A percentile compares a stretch with the other conserved stretches of the same genome.
These are phyloP conservation scores for Leptinotarsa tumamoca DNA, from an alignment of 2,888 invertebrate genomes.

Conservation along the genomic window DNA sequence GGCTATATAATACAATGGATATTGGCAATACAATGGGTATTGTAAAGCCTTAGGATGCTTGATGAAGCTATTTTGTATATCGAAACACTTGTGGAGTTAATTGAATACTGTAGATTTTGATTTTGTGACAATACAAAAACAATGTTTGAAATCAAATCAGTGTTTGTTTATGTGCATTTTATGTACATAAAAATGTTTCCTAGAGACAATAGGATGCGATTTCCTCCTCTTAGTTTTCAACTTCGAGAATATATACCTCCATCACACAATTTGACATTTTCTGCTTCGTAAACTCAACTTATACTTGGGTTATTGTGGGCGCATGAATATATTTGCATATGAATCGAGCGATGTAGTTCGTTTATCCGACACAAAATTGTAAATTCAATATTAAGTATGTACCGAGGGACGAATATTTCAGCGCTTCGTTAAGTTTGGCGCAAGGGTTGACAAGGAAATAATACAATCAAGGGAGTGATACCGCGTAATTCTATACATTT, in stretches of 20 bases:
- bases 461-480: conserved; percentile 63
- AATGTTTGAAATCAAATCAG: no score
- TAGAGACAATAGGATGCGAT: background rate
- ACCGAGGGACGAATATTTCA: conserved; percentile 63
- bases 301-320: conserved; percentile 19
- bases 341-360: conserved; percentile 34
- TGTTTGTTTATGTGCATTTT: no score
- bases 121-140: no score
- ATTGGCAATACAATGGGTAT: no score
- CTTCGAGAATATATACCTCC: background rate
- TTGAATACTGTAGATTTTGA: no score
- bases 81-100: no score
- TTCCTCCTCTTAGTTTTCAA: background rate
- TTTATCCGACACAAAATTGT: conserved; percentile 46
- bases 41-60: no score
- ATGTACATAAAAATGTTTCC: no score
- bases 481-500: conserved; percentile 67
- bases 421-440: conserved; percentile 59
- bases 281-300: conserved; percentile 18
- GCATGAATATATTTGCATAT: conserved; percentile 38
- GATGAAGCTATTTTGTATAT: no score
- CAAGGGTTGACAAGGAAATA: conserved; percentile 62
- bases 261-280: conserved; percentile 22
- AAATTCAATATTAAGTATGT: conserved; percentile 55
- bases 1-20: no score